Base-by-base conservation (phyloP, 1,140 invertebrate genomes). In the Lethrus apterus region DNA sequence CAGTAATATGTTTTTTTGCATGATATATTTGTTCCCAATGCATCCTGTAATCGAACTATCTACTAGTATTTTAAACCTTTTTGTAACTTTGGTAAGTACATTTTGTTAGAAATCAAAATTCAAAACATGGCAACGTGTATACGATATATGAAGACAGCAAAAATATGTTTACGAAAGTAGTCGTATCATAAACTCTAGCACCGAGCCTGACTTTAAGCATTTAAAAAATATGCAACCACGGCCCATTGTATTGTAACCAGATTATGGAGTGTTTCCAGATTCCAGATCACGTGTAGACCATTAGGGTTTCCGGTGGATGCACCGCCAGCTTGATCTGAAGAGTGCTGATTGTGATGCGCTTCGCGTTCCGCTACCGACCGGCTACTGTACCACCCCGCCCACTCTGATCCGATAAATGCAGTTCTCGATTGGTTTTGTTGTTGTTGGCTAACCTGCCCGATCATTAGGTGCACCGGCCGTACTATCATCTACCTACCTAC, bases 281-380 rank as follows among this genome's bases (percentile, higher is more conserved):
- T 61, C 59, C 59, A 61, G 55, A 59, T 62, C 59, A 62, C 59
- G 59, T 62, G 57, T 58, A 58, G 48, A 38, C 57, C 57, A 62
- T 61, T 62, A 62, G 52, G 57, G 57, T 51, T 59, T 59, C 57
- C 56, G 52, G 56, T 55, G 55, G 49, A 52, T 45, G 35, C 46
- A 52, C 46, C 38, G 46, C 36, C 49, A 50, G 46, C 41, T 35
- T 41, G 46, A 47, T 47, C 46, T 47, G 29, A 47, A 32, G 51
- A 49, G 33, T 36, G 32, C 21, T 36, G 21, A 48, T 58, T 58
- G 44, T 48, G 48, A 58, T 56, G 48, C 56, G 42, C 35, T 35
- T 30, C 56, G 54, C 56, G 54, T 58, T 53, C 45, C 41, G 53
- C 48, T 53, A 52, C 52, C 45, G 40, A 46, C 36, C 50, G 41